Conservation (phyloP, 1,140 invertebrate species). For the Lordiphosa collinella region DNA sequence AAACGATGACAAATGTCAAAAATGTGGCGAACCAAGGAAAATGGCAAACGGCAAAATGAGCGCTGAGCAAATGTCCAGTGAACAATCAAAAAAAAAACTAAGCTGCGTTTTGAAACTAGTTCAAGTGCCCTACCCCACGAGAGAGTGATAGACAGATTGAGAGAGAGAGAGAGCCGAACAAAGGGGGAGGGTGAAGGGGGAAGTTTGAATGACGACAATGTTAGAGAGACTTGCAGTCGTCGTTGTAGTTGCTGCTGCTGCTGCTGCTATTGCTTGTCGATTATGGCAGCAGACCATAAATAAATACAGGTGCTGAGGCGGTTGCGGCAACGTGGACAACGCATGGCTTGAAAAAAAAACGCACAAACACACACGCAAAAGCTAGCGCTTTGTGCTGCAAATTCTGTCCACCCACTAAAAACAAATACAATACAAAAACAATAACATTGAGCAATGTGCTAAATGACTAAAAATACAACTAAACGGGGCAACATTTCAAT, state of each 20-base stretch:
- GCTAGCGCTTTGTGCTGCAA: constrained; percentile 10
- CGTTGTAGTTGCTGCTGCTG: constrained; percentile 7
- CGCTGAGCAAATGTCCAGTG: neutral
- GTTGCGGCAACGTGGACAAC: constrained; percentile 51
- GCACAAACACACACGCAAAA: constrained; percentile 12
- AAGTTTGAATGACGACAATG: constrained; percentile 5
- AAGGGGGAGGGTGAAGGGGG: neutral
- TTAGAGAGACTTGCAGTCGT: constrained; percentile 27
- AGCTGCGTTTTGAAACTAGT: constrained; percentile 53
- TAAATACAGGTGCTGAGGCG: constrained; percentile 47
- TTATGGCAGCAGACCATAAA: constrained; percentile 73
- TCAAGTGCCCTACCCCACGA: constrained; percentile 69
- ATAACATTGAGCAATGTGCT: constrained; percentile 40
- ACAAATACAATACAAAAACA: constrained; percentile 23
- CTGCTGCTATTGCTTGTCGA: constrained; percentile 41
- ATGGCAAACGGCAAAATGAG: constrained; percentile 15
- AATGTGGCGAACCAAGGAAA: constrained; percentile 19
- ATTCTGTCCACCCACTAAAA: constrained; percentile 39
- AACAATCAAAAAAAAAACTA: constrained; percentile 4
- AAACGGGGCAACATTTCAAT: constrained; percentile 9
- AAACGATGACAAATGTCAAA: constrained; percentile 23
- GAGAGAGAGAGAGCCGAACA: neutral
- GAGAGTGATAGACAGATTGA: constrained; percentile 3
- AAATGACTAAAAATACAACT: constrained; percentile 20
- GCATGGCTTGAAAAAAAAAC: constrained; percentile 18